phyloP scores from a whole-genome alignment of 1,140 invertebrate genomes.

The Diachasma alloeum region DNA sequence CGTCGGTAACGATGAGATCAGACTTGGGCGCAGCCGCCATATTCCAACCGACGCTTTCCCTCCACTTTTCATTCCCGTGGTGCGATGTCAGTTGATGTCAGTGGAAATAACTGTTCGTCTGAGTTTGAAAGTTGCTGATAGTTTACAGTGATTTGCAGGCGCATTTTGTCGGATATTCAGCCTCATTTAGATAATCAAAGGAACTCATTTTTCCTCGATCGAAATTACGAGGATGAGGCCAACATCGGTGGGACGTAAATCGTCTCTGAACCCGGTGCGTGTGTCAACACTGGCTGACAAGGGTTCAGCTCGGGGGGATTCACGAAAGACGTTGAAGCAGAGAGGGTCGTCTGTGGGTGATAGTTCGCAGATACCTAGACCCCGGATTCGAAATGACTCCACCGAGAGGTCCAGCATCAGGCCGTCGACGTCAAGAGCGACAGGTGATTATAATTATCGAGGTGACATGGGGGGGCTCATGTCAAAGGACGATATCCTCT shows the following conservation, averaged over 20 bases:
- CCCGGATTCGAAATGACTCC: neutral
- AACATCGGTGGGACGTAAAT: neutral
- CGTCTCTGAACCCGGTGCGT: neutral
- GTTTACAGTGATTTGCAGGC: no score
- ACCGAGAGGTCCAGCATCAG: neutral
- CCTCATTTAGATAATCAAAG: no score
- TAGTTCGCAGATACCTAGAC: neutral
- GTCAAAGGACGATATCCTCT: no score
- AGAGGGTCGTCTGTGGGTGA: neutral
- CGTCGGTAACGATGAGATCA: no score
- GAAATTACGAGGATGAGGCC: neutral
- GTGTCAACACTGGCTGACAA: neutral
- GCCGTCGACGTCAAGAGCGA: neutral
- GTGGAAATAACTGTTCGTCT: no score
- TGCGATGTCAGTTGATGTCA: no score
- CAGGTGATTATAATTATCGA: neutral
- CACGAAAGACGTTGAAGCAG: neutral
- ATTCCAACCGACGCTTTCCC: no score
- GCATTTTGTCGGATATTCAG: no score
- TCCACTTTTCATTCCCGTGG: no score
- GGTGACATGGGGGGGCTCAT: neutral
- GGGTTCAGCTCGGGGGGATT: neutral
- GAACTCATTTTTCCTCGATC: no score
- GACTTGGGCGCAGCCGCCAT: no score
- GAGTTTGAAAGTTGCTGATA: no score